phyloP scores from a whole-genome alignment of 2,888 invertebrate genomes.

The Tachina grossa region DNA sequence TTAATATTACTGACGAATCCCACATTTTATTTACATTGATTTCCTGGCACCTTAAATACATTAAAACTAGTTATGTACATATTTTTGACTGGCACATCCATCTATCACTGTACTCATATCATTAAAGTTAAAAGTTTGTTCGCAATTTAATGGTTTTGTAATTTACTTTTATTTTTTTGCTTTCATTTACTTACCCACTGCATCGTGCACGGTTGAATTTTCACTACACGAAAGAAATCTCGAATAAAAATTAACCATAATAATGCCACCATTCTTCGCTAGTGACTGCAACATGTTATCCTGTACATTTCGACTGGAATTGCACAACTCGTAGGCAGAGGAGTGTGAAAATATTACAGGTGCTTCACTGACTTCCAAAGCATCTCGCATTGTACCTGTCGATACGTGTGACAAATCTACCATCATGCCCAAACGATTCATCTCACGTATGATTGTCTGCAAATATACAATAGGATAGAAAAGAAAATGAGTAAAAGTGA shows the following conservation, averaged over 20 bases:
- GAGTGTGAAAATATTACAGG: slow-evolving; percentile 95
- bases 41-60: slow-evolving; percentile 9
- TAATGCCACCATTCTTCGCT: slow-evolving; percentile 90
- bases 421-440: slow-evolving; percentile 95
- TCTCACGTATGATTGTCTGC: slow-evolving; percentile 91
- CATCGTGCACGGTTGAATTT: slow-evolving; percentile 89
- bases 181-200: slow-evolving; percentile 86
- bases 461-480: slow-evolving; percentile 73
- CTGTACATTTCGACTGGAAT: slow-evolving; percentile 91
- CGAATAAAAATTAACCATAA: slow-evolving; percentile 94
- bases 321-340: slow-evolving; percentile 90
- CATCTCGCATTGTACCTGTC: slow-evolving; percentile 90
- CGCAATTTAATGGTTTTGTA: slow-evolving; percentile 1
- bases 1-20: no score
- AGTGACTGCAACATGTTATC: slow-evolving; percentile 89
- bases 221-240: slow-evolving; percentile 90
- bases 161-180: background rate
- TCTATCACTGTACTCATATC: background rate
- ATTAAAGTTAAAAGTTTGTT: background rate
- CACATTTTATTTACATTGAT: background rate
- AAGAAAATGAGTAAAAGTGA: slow-evolving; percentile 23
- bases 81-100: background rate
- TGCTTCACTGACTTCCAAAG: slow-evolving; percentile 89
- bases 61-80: slow-evolving; percentile 25
- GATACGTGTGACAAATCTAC: slow-evolving; percentile 93